Evolutionary conservation across 2,113 vertebrate genomes (phyloP), one percentile per base, ranked within the genome.

Genomic region (Centropus bengalensis): DNA sequence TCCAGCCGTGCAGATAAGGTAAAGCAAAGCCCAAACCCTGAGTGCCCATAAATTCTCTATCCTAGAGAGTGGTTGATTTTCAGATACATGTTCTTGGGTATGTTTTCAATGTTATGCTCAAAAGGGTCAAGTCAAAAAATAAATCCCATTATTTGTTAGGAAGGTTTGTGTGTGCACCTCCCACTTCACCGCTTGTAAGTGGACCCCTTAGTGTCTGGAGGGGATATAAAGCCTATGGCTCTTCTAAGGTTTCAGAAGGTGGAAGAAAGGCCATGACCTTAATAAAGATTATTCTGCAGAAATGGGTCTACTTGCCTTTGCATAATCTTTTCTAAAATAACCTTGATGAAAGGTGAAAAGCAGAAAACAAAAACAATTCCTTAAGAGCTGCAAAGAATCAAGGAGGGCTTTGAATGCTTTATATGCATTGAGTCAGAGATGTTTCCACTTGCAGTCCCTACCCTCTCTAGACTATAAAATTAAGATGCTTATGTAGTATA

Each of bases 171-270:
- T 45, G 22, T 40, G 44, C 55, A 70, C 55, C 78, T 92, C 91
- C 78, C 60, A 80, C 81, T 17, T 33, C 79, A 58, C 55, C 62
- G 51, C 95, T 96, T 90, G 96, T 95, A 95, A 96, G 95, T 85
- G 74, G 87, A 93, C 73, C 18, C 86, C n/a, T 81, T 63, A 20
- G 71, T 80, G 86, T 82, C 82, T 94, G 52, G 26, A 80, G 68
- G 88, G 55, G 58, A 95, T 63, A 58, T 30, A 79, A 84, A 94
- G 78, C 45, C 62, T 51, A 51, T 32, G 45, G 68, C 47, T 71
- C 86, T 89, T 93, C 92, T 88, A 84, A 80, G 40, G 71, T 95
- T 95, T 95, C 95, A 96, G 78, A 44, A 92, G 51, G 58, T 95
- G 66, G 88, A 93, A 93, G 84, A 93, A 94, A 92, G 88, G 69